Evolutionary conservation across 1,140 invertebrate genomes (phyloP), one percentile per base, ranked within the genome.

Genomic region (Pseudomyrmex cubaensis): DNA sequence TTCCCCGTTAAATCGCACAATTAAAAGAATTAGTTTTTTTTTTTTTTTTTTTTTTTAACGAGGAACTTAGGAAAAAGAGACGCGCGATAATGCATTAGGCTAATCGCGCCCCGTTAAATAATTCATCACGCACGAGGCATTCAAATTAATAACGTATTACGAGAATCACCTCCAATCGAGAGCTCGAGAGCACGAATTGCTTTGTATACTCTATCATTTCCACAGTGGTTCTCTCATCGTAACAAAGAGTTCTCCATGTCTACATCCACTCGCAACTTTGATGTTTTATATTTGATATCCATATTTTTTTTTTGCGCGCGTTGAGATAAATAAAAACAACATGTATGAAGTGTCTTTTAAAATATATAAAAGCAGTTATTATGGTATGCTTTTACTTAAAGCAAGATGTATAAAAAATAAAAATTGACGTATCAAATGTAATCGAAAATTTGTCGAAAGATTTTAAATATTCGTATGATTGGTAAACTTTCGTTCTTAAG

Each of bases 121-220:
- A 90, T 91, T 90, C 88, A 90, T 85, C 85, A 83, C 56, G 64
- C 84, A 83, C 80, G 72, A 84, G 61, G 77, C 75, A 90, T 90
- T 88, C 86, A 90, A 89, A 91, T 91, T 91, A 89, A 91, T 90
- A 89, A 89, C 82, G 61, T 86, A 86, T 87, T 84, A 88, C 82
- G 59, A 78, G 74, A 86, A 90, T 88, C 84, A 74, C 73, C 88
- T 64, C 59, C 76, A 87, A 89, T 91, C 83, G 61, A n/a, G 67
- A 22, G 84, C 54, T 66, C 74, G 72, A 74, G 63, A 78, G 35
- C 50, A 69, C 73, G 83, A 54, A 87, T 86, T 87, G 88, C 84
- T 87, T 90, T 84, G 75, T 88, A 70, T 83, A 77, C 85, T 82
- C 86, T 90, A 90, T 90, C 89, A 90, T 90, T 90, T 90, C 63